Percentiles rank a stretch among this genome's conserved stretches.
Conservation (phyloP, 2,888 invertebrate species). For the Cotesia congregata region DNA sequence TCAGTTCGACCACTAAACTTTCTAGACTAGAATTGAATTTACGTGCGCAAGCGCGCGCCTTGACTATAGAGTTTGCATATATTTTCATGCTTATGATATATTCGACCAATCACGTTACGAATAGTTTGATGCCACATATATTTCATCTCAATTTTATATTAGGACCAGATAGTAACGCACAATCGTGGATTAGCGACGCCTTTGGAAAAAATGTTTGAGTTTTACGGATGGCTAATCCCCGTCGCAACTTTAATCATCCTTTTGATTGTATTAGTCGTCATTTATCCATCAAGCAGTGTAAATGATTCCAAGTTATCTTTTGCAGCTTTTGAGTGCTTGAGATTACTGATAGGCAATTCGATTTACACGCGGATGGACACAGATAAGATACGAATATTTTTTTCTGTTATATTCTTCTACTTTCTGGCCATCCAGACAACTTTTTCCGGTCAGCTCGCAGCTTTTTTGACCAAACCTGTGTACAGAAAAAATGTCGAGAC, state of each 20-base stretch:
- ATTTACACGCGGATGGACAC: neutral
- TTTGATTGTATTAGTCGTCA: neutral
- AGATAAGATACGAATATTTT: conserved; percentile 9
- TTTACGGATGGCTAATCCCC: neutral
- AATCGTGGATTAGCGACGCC: neutral
- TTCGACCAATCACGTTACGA: too few species aligned
- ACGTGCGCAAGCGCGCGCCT: too few species aligned
- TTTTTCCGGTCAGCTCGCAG: neutral
- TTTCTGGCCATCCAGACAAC: neutral
- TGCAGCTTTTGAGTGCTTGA: neutral
- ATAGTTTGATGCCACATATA: too few species aligned
- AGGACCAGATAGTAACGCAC: too few species aligned
- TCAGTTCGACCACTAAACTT: too few species aligned
- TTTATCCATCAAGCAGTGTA: neutral
- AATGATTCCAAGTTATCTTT: neutral
- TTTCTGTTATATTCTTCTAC: neutral
- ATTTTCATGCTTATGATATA: too few species aligned
- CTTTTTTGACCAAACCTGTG: neutral
- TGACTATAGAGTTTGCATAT: too few species aligned
- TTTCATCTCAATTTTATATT: too few species aligned
- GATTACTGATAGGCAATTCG: neutral
- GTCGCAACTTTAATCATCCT: neutral
- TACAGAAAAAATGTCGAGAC: neutral
- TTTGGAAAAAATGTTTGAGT: neutral
- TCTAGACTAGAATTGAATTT: too few species aligned